These are phyloP conservation scores for Callinectes sapidus DNA, from an alignment of 2,888 invertebrate genomes.

Conservation along the genomic window DNA sequence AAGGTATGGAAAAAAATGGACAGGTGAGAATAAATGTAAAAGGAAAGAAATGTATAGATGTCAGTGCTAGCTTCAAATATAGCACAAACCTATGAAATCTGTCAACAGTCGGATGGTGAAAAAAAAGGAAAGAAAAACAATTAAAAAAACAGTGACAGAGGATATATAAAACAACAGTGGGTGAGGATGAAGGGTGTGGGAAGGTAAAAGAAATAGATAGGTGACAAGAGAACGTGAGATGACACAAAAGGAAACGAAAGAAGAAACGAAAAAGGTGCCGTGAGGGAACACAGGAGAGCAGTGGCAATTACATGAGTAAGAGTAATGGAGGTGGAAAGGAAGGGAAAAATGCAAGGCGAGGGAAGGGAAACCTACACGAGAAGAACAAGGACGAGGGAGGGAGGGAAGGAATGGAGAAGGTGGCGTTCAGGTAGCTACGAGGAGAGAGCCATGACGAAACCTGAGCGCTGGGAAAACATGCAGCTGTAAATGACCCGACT, in stretches of 20 bases:
- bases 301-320: constrained; percentile 3
- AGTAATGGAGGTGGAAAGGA: not conserved
- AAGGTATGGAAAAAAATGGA: not conserved
- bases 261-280: not conserved
- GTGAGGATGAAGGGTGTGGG: not conserved
- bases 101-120: not conserved
- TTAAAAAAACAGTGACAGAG: not conserved
- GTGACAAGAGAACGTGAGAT: constrained; percentile 31
- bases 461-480: constrained; percentile 30
- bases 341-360: not conserved
- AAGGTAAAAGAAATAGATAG: not conserved
- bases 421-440: not conserved
- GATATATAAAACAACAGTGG: not conserved
- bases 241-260: constrained; percentile 13
- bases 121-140: not conserved
- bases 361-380: not conserved
- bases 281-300: not conserved
- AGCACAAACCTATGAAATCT: not conserved
- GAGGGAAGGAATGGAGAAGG: not conserved
- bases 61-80: not conserved
- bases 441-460: not conserved
- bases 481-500: constrained; percentile 25
- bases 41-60: not conserved
- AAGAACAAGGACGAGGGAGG: not conserved
- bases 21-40: not conserved